Percentiles rank a stretch among this genome's conserved stretches.
phyloP scores from a whole-genome alignment of 2,113 vertebrate species.

The Melanocharis versteri region DNA sequence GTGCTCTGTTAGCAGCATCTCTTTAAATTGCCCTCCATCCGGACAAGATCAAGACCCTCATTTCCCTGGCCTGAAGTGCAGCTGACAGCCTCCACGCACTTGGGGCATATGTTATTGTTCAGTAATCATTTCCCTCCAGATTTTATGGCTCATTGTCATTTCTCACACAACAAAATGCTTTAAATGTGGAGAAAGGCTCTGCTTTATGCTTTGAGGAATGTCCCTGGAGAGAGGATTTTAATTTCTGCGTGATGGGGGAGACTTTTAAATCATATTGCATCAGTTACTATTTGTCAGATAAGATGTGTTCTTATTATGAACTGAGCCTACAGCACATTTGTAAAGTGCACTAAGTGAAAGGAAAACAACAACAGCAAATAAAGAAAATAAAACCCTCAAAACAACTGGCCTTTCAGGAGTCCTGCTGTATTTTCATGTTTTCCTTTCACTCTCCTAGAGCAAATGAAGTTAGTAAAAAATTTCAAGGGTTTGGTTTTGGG shows the following conservation, averaged over 20 bases:
- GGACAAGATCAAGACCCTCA: not conserved
- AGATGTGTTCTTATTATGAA: not conserved
- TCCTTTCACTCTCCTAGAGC: not conserved
- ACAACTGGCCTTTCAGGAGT: not conserved
- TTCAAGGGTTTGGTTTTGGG: not conserved
- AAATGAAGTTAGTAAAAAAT: not conserved
- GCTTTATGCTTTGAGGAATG: not conserved
- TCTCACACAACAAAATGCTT: constrained; percentile 34
- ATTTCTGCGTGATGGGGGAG: not conserved
- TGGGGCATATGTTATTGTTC: constrained; percentile 7
- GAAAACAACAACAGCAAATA: no score
- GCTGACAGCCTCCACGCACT: not conserved
- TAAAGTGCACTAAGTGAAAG: not conserved
- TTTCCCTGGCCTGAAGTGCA: not conserved
- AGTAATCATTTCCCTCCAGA: constrained; percentile 1
- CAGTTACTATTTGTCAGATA: not conserved
- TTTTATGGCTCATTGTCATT: constrained; percentile 27
- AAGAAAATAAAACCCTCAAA: not conserved
- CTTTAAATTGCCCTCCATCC: not conserved
- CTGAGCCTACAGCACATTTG: not conserved
- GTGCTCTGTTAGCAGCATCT: not conserved
- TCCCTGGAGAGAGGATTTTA: not conserved
- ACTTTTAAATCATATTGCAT: constrained; percentile 4
- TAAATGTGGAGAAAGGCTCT: constrained; percentile 1
- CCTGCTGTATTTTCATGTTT: not conserved